Percentiles rank a stretch among this genome's conserved stretches.
Evolutionary conservation across 2,113 vertebrate species (phyloP).

Genomic region (Anhinga anhinga): DNA sequence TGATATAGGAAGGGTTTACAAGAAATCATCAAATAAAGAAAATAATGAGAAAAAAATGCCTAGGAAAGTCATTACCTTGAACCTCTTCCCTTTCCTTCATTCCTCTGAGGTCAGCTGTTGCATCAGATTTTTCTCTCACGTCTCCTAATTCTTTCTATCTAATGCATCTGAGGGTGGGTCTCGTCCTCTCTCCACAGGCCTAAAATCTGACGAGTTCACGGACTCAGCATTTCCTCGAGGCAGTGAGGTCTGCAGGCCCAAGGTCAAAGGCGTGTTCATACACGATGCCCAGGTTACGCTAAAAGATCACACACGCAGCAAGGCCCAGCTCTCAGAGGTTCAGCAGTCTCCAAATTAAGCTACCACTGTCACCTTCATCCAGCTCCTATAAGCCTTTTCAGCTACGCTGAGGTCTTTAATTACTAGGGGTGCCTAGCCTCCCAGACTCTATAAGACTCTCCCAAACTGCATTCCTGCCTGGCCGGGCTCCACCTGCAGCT

Average conservation of each 20-base stretch:
- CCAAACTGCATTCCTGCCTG: neutral
- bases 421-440: neutral
- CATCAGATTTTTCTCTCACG: neutral
- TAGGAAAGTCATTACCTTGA: neutral
- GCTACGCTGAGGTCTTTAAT: neutral
- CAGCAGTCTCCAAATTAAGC: neutral
- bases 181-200: neutral
- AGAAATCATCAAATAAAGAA: neutral
- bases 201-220: neutral
- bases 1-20: neutral
- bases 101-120: neutral
- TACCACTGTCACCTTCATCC: neutral
- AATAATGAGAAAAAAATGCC: neutral
- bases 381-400: neutral
- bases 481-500: neutral
- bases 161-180: slow-evolving; percentile 37
- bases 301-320: neutral
- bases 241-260: neutral
- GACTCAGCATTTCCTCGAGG: slow-evolving; percentile 13
- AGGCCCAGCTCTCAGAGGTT: neutral
- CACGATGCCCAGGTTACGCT: neutral
- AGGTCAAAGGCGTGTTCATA: neutral
- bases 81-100: neutral
- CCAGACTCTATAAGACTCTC: neutral
- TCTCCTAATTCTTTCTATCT: slow-evolving; percentile 5